Conservation (phyloP, 2,888 invertebrate species). For the Papilio demoleus region DNA sequence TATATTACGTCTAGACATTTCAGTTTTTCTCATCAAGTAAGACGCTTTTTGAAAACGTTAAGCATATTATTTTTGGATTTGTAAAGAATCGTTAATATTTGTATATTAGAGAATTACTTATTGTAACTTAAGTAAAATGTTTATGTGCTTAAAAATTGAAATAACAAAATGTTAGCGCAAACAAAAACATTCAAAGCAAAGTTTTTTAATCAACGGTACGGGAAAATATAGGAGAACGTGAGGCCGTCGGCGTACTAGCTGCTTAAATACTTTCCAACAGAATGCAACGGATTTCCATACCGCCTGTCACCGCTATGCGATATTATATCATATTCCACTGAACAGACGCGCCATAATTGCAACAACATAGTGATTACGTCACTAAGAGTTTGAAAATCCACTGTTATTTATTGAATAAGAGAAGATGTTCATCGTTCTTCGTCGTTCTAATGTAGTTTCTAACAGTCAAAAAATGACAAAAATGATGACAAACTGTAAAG, state of each 20-base stretch:
- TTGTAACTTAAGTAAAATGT: constrained; percentile 28
- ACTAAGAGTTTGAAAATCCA: not conserved
- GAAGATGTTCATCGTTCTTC: no score
- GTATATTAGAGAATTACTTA: no score
- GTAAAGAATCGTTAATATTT: no score
- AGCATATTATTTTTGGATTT: no score
- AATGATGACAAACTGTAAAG: no score
- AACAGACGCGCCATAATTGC: constrained; percentile 11
- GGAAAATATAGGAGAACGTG: constrained; percentile 56
- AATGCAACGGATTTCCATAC: constrained; percentile 40
- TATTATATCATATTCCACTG: constrained; percentile 13
- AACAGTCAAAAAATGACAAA: no score
- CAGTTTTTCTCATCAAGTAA: no score
- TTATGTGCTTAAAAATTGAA: constrained; percentile 35
- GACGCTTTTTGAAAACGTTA: no score
- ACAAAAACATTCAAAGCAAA: constrained; percentile 50
- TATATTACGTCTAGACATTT: not conserved
- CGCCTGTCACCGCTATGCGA: constrained; percentile 30
- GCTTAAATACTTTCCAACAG: constrained; percentile 42
- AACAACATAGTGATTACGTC: not conserved
- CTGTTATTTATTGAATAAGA: no score
- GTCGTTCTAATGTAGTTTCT: no score
- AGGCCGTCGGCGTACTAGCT: constrained; percentile 44
- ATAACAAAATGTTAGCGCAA: constrained; percentile 37
- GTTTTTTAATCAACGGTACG: constrained; percentile 69